Percentiles rank a stretch among this genome's conserved stretches.
Conservation (phyloP, 2,797 vertebrate species). For the Acanthornis magna region DNA sequence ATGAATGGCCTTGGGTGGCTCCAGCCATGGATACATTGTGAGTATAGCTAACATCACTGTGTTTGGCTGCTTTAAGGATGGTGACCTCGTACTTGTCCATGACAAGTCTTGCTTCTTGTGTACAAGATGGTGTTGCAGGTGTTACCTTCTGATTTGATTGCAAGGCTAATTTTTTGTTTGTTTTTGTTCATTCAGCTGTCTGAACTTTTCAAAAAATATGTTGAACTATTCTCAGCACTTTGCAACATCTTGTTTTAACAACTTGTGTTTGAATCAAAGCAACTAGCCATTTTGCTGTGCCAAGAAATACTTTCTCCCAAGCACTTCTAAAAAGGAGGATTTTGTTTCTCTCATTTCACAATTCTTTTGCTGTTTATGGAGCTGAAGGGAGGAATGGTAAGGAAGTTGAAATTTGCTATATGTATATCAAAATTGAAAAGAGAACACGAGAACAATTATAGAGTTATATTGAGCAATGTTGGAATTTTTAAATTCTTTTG, state of each 20-base stretch:
- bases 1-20: not conserved
- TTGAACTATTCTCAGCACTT: not conserved
- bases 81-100: not conserved
- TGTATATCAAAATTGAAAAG: not conserved
- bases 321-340: not conserved
- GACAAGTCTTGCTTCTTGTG: not conserved
- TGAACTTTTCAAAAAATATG: not conserved
- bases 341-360: slow-evolving; percentile 25
- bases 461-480: not conserved
- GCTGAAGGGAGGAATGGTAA: not conserved
- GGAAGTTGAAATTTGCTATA: not conserved
- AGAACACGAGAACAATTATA: not conserved
- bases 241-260: slow-evolving; percentile 20
- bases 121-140: not conserved
- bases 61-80: not conserved
- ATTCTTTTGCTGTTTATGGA: not conserved
- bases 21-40: not conserved
- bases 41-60: not conserved
- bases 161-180: not conserved
- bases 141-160: slow-evolving; percentile 10
- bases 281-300: not conserved
- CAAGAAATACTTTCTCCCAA: slow-evolving; percentile 7
- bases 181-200: not conserved
- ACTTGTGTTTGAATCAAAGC: slow-evolving; percentile 20
- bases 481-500: not conserved